A percentile compares a stretch with the other conserved stretches of the same genome.
These are phyloP conservation scores for Coelogynopora nodosa DNA, from an alignment of 2,888 invertebrate genomes.

Conservation along the genomic window DNA sequence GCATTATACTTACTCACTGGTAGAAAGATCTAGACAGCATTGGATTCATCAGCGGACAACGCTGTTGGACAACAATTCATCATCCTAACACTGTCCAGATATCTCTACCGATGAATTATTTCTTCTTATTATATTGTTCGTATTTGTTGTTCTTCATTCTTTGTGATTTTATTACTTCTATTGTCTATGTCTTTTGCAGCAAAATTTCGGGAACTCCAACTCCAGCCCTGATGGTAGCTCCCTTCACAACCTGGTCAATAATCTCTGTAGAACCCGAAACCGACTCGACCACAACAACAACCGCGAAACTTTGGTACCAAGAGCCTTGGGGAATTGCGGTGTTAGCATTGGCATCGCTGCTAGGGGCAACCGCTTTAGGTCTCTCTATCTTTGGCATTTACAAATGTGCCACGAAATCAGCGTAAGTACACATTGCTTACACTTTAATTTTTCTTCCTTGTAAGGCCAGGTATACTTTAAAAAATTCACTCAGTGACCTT, in stretches of 20 bases:
- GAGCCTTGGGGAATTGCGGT: slow-evolving; percentile 35
- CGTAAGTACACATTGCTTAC: neutral
- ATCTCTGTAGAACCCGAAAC: neutral
- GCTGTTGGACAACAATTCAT: too few relatives aligned
- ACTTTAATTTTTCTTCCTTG: neutral
- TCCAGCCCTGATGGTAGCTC: neutral
- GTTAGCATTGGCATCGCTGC: neutral
- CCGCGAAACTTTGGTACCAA: neutral
- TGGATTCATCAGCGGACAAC: too few relatives aligned
- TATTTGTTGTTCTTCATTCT: too few relatives aligned
- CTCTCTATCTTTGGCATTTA: neutral
- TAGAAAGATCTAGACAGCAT: too few relatives aligned
- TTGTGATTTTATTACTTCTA: too few relatives aligned
- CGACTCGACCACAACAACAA: neutral
- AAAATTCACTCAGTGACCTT: neutral
- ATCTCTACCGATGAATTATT: too few relatives aligned
- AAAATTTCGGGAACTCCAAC: neutral
- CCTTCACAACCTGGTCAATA: neutral
- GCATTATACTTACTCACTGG: too few relatives aligned
- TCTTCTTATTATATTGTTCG: too few relatives aligned
- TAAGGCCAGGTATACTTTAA: neutral
- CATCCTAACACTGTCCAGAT: too few relatives aligned
- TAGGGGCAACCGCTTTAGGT: neutral
- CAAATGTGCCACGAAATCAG: slow-evolving; percentile 23
- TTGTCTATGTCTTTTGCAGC: too few relatives aligned